These are phyloP conservation scores for Eurypyga helias DNA, from an alignment of 2,113 vertebrate species.

Conservation along the genomic window DNA sequence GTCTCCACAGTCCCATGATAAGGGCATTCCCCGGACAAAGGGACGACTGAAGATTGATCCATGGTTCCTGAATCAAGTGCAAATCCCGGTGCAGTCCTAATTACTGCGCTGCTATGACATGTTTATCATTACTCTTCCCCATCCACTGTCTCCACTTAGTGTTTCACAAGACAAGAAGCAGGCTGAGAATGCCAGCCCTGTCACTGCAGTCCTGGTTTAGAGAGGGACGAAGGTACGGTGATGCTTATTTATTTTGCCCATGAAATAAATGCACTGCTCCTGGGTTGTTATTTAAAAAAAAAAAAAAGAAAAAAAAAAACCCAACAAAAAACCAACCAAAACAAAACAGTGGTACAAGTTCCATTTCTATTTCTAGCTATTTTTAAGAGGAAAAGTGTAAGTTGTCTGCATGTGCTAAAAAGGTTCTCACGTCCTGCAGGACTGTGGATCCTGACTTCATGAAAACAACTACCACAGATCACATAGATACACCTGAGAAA, in stretches of 20 bases:
- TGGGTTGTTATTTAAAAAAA: neutral
- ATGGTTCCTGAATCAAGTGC: neutral
- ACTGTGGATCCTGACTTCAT: neutral
- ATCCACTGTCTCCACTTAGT: neutral
- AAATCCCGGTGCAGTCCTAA: conserved; percentile 13
- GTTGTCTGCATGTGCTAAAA: neutral
- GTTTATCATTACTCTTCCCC: neutral
- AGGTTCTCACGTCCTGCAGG: neutral
- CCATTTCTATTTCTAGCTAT: neutral
- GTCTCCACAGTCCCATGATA: rapidly evolving
- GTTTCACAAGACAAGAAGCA: conserved; percentile 25
- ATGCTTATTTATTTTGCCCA: conserved; percentile 6
- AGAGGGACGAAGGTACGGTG: neutral
- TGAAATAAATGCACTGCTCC: neutral
- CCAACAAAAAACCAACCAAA: too few species aligned
- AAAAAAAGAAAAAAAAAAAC: neutral
- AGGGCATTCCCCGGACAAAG: neutral
- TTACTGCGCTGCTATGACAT: conserved; percentile 28
- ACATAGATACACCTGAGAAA: neutral
- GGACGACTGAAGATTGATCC: neutral
- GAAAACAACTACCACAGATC: neutral
- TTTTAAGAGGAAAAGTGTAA: neutral
- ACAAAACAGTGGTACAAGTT: neutral
- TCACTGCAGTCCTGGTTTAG: neutral
- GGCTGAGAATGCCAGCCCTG: conserved; percentile 44